Evolutionary conservation across 2,113 vertebrate genomes (phyloP).

Genomic region (Pristiophorus japonicus): DNA sequence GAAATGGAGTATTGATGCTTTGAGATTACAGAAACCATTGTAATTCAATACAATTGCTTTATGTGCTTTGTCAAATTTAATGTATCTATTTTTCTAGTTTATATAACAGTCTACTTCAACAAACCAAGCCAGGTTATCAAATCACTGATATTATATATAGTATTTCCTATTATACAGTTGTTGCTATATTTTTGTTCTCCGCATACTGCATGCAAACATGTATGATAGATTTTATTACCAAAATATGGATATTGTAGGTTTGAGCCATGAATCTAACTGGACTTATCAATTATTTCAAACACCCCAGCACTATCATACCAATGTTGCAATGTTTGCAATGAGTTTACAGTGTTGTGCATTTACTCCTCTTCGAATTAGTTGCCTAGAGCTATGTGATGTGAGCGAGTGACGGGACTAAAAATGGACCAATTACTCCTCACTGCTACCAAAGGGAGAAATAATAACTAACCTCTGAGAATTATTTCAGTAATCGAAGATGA

Average conservation of each 20-base stretch:
- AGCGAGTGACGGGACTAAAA: conserved; percentile 38
- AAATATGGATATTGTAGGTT: not conserved
- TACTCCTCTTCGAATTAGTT: conserved; percentile 29
- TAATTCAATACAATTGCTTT: too few relatives aligned
- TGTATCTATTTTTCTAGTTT: not conserved
- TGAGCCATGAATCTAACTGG: not conserved
- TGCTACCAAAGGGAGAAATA: conserved; percentile 30
- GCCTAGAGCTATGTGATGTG: conserved; percentile 40
- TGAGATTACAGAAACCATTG: not conserved
- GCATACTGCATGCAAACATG: not conserved
- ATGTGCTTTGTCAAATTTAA: not conserved
- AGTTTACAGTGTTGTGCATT: conserved; percentile 6
- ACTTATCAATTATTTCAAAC: too few relatives aligned
- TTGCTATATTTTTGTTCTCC: not conserved
- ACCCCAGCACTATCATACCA: too few relatives aligned
- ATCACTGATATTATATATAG: not conserved
- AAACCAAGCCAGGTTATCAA: too few relatives aligned
- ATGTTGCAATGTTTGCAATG: conserved; percentile 31
- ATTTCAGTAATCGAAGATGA: not conserved
- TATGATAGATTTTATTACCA: not conserved
- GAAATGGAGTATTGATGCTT: not conserved
- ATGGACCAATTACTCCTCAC: conserved; percentile 36
- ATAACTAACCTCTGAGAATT: conserved; percentile 38
- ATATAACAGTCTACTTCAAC: not conserved
- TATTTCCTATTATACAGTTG: not conserved